Base-by-base conservation (phyloP, 2,888 invertebrate genomes). In the Stomorhina lunata region DNA sequence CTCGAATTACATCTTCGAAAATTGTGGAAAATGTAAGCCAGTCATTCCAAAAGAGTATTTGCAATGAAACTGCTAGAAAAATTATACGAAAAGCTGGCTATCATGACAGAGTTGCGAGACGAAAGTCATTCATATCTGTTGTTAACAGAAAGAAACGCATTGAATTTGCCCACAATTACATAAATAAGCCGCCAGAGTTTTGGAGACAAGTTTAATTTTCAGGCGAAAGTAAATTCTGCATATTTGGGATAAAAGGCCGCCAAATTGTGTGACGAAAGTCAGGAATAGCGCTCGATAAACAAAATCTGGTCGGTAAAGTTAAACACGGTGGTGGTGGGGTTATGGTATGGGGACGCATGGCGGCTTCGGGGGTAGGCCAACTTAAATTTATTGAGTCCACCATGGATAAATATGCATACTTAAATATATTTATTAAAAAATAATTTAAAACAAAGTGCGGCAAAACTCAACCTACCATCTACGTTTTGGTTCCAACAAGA, bases 221-320 rank as follows among this genome's bases (percentile, higher is more conserved):
- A 2, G 66, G 50, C 4, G 34, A 66, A 22, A 66, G 66, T n/a
- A 71, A 57, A 22, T 57, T 57, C 32, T 43, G 43, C 9, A 57
- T 71, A 15, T 71, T 71, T 45, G 57, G 57, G 1, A 43, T 50
- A 25, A 61, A 61, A 59, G 59, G 32, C 29, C 32, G 48, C 34
- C 48, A 45, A 71, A 29, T 34, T 10, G 55, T 71, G 32, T 57
- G 55, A 45, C 69, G 69, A 7, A 68, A 55, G 29, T 7, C 53
- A 68, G 55, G 29, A 55, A 68, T 55, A 29, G 55, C 37, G 12
- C 68, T 68, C 12, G 81, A 83, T 25, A 83, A 83, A 68, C 73
- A 80, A 2, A 81, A 85, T 7, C 69, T 79, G 1, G 29, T 43
- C 20, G 57, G 20, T 9, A 71, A 22, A 32, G 57, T 69, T 2